Percentiles rank a stretch among this genome's conserved stretches.
These are phyloP conservation scores for Butastur rufipennis DNA, from an alignment of 2,113 vertebrate species.

Conservation along the genomic window DNA sequence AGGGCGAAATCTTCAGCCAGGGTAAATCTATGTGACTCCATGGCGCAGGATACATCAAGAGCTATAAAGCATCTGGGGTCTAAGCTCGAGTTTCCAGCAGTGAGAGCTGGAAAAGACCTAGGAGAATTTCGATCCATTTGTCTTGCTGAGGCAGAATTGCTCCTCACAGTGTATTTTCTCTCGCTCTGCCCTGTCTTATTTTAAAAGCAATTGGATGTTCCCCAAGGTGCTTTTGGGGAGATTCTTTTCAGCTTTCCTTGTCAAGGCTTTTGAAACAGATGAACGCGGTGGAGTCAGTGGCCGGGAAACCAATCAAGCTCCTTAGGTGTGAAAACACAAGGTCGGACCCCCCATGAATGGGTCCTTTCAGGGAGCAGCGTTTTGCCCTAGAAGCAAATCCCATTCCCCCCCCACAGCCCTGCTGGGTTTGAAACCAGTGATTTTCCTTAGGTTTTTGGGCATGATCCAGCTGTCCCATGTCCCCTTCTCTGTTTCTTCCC, in stretches of 20 bases:
- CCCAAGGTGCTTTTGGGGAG: neutral
- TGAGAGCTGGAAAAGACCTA: neutral
- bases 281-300: neutral
- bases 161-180: neutral
- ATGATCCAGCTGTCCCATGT: neutral
- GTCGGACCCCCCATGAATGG: neutral
- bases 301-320: neutral
- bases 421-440: neutral
- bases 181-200: neutral
- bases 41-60: neutral
- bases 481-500: neutral
- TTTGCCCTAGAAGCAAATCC: neutral
- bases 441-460: neutral
- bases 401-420: neutral
- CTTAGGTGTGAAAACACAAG: neutral
- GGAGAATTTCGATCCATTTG: neutral
- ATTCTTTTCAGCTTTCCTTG: neutral
- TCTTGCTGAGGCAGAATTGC: neutral
- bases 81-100: neutral
- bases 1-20: neutral
- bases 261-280: conserved; percentile 4
- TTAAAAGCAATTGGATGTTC: neutral
- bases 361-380: neutral
- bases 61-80: neutral
- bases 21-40: neutral